Evolutionary conservation across 1,140 invertebrate species (phyloP), one percentile per base, ranked within the genome.

Genomic region (Glossosoma conforme): DNA sequence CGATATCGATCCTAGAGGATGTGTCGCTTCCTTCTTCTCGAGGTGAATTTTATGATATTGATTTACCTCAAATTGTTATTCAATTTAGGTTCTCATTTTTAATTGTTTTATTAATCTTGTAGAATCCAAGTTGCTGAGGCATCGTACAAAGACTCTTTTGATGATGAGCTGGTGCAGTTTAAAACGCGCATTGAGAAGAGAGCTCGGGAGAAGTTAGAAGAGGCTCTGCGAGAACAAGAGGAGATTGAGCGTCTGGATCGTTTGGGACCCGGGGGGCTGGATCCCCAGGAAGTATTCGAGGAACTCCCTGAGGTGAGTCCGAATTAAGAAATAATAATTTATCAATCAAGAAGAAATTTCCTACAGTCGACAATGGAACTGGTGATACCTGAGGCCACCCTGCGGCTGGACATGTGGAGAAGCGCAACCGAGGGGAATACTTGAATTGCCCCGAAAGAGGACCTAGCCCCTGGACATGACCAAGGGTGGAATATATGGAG

Each of bases 271-370:
- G 97, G 96, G 33, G 97, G 97, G 2, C 74, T 99, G 3, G 97
- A 99, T 75, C 97, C 97, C 2, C 77, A 91, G 33, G 97, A 99
- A 81, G 96, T 99, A 0, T 92, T 97, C 66, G 92, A 98, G 65
- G 79, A 84, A 59, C 73, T 99, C 49, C 97, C 97, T 52, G 84
- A 92, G 72, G 90, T 93, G 72, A 75, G 15, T 40, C 4, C n/a
- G n/a, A n/a, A n/a, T n/a, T n/a, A n/a, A n/a, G n/a, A n/a, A n/a
- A n/a, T n/a, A n/a, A n/a, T n/a, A n/a, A n/a, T n/a, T n/a, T n/a
- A n/a, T n/a, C n/a, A n/a, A n/a, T n/a, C n/a, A n/a, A n/a, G n/a
- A n/a, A n/a, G n/a, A n/a, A n/a, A n/a, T n/a, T n/a, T n/a, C n/a
- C n/a, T n/a, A n/a, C n/a, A n/a, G n/a, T n/a, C n/a, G n/a, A n/a